phyloP scores from a whole-genome alignment of 2,888 invertebrate species.

The Drosophila sordidula region DNA sequence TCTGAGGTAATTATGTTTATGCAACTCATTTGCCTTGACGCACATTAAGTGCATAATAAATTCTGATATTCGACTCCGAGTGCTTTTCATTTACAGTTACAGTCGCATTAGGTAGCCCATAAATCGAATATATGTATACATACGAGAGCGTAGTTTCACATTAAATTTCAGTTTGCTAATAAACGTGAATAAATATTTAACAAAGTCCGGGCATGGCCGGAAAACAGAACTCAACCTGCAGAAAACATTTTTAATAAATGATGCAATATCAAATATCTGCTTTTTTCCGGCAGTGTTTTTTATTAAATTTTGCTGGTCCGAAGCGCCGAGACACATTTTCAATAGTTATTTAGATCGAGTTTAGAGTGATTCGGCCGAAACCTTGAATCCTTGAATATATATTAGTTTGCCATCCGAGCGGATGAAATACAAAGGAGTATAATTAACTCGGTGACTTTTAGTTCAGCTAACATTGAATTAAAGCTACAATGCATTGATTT shows the following conservation, averaged over 20 bases:
- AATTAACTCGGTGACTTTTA: no score
- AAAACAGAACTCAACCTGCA: not conserved
- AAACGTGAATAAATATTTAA: not conserved
- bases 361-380: no score
- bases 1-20: slow-evolving; percentile 23
- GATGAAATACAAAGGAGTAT: no score
- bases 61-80: slow-evolving; percentile 8
- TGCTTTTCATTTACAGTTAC: slow-evolving; percentile 2
- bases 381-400: no score
- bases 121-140: not conserved
- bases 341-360: no score
- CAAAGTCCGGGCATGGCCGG: not conserved
- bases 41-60: slow-evolving; percentile 19
- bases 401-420: no score
- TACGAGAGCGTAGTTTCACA: not conserved
- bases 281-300: not conserved
- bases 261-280: not conserved
- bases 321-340: no score
- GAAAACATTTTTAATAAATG: not conserved
- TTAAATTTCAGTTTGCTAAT: no score
- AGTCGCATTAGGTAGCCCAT: not conserved
- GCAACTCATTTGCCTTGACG: not conserved
- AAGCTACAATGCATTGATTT: not conserved
- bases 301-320: not conserved
- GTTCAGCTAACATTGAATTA: not conserved